phyloP scores from a whole-genome alignment of 2,113 vertebrate genomes.

The Proteles cristata region DNA sequence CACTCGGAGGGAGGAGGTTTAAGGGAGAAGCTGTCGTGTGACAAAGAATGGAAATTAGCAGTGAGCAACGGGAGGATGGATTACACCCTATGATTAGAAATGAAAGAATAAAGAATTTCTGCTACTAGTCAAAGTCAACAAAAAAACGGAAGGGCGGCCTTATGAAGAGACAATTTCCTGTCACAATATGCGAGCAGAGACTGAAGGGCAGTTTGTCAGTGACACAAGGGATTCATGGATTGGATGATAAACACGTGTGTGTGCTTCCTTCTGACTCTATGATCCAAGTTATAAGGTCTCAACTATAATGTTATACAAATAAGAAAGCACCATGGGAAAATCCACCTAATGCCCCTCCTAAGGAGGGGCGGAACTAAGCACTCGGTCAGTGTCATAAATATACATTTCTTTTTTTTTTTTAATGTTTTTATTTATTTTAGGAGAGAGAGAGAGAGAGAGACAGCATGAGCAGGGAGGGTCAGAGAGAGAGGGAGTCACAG shows the following conservation, averaged over 20 bases:
- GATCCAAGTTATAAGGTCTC: neutral
- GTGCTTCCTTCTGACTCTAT: neutral
- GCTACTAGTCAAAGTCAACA: neutral
- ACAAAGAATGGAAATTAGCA: neutral
- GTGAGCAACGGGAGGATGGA: neutral
- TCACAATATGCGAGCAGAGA: neutral
- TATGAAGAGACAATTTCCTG: neutral
- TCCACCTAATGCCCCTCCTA: slow-evolving; percentile 13
- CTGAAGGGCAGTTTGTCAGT: neutral
- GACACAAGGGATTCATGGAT: neutral
- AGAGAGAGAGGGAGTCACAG: no score
- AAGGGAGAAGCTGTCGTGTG: neutral
- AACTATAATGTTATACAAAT: neutral
- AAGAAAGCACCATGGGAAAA: slow-evolving; percentile 52
- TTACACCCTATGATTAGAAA: neutral
- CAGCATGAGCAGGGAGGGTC: no score
- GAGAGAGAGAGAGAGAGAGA: no score
- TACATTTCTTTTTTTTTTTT: neutral
- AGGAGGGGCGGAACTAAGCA: neutral
- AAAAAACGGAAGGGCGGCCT: neutral
- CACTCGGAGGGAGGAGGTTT: neutral
- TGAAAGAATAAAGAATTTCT: neutral
- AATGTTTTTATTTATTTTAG: no score
- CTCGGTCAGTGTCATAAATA: neutral
- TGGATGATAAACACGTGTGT: neutral